These are phyloP conservation scores for Mormyrus hasselquistii DNA, from an alignment of 2,797 vertebrate species.

Conservation along the genomic window DNA sequence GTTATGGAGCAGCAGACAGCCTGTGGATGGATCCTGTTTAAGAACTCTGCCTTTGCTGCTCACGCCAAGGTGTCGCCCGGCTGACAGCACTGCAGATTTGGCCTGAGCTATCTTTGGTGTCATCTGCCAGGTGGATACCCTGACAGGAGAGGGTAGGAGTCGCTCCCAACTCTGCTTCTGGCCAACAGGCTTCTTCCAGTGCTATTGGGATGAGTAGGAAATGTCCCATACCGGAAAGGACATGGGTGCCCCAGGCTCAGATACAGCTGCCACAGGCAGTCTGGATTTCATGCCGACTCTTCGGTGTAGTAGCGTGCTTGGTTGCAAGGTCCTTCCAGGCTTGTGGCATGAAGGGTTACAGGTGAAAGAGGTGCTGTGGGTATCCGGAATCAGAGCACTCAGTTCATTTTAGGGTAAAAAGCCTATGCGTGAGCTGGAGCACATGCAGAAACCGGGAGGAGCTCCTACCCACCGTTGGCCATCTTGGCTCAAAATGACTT, in stretches of 20 bases:
- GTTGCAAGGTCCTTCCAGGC: neutral
- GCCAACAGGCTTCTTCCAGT: neutral
- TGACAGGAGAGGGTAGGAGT: neutral
- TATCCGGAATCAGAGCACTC: neutral
- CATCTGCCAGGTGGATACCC: neutral
- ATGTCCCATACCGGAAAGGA: neutral
- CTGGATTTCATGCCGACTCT: neutral
- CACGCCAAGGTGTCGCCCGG: neutral
- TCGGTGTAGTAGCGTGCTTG: neutral
- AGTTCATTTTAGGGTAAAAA: neutral
- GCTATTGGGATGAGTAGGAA: neutral
- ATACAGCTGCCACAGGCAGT: neutral
- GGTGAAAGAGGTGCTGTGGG: neutral
- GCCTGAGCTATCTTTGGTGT: neutral
- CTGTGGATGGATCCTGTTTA: neutral
- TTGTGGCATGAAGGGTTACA: neutral
- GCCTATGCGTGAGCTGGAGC: too few species aligned
- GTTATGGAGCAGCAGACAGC: conserved; percentile 30
- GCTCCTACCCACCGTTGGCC: neutral
- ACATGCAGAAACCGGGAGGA: neutral
- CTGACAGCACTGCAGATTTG: neutral
- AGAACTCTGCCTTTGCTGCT: neutral
- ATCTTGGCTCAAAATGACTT: neutral
- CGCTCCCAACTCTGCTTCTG: neutral
- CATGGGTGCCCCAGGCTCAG: neutral